A percentile compares a stretch with the other conserved stretches of the same genome.
Evolutionary conservation across 1,140 invertebrate species (phyloP).

Genomic region (Hycleus phaleratus): DNA sequence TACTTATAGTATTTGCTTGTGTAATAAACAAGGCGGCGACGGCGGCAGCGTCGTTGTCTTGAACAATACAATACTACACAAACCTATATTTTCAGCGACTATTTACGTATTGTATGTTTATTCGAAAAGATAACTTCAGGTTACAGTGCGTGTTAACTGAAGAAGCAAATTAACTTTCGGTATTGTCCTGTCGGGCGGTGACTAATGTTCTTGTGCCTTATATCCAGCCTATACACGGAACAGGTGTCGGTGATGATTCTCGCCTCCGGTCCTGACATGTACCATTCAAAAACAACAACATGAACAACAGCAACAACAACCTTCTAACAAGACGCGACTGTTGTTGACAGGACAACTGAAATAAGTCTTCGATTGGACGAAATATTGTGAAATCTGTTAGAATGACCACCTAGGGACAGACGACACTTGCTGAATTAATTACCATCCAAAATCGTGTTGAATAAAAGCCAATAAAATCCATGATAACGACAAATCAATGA

Average conservation of each 20-base stretch:
- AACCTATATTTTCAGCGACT: conserved; percentile 21
- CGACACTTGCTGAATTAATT: no score
- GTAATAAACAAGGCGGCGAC: conserved; percentile 6
- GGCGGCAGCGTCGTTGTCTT: neutral
- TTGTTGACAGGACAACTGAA: no score
- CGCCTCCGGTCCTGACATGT: conserved; percentile 7
- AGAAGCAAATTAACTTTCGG: conserved; percentile 33
- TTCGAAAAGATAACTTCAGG: conserved; percentile 17
- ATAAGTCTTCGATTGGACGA: no score
- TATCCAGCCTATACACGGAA: neutral
- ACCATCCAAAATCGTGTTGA: no score
- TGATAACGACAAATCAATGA: no score
- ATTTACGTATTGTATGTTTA: conserved; percentile 24
- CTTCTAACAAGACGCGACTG: no score
- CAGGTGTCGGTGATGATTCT: conserved; percentile 16
- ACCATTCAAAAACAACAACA: neutral
- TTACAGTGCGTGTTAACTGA: conserved; percentile 26
- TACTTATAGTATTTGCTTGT: conserved; percentile 4
- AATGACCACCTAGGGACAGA: no score
- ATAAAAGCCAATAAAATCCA: no score
- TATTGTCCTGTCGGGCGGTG: conserved; percentile 26
- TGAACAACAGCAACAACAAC: no score
- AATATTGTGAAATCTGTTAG: no score
- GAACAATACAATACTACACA: conserved; percentile 18
- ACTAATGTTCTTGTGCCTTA: conserved; percentile 10